Conservation (phyloP, 53 echinoderm and acorn worm genomes). For the Temnopleurus reevesii region DNA sequence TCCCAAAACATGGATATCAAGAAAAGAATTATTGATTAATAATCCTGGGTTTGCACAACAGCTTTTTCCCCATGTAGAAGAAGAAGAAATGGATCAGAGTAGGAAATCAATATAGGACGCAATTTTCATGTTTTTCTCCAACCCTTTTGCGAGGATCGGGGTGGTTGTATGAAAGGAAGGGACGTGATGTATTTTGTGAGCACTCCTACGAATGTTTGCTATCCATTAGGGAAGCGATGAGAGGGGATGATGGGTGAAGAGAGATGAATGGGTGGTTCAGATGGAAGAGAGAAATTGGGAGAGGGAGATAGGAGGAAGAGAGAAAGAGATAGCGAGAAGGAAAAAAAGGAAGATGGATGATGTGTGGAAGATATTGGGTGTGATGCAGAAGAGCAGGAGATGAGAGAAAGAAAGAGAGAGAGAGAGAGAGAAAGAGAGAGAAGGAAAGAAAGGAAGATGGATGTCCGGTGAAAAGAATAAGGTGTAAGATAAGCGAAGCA, state of each 20-base stretch:
- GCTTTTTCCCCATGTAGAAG: background rate
- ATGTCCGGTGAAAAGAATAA: too few relatives aligned
- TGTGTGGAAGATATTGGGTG: too few relatives aligned
- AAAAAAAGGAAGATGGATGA: background rate
- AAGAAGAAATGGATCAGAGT: background rate
- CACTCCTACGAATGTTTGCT: conserved; percentile 15
- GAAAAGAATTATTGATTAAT: background rate
- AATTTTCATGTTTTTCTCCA: too few relatives aligned
- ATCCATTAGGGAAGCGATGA: conserved; percentile 44
- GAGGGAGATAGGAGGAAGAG: background rate
- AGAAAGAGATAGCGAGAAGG: background rate
- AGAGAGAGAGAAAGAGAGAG: too few relatives aligned
- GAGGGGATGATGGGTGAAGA: background rate
- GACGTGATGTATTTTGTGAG: background rate
- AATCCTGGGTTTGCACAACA: background rate
- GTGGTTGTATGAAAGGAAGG: background rate
- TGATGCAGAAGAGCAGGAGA: background rate
- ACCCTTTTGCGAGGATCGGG: too few relatives aligned
- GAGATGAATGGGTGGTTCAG: background rate
- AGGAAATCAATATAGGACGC: background rate
- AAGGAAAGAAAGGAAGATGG: too few relatives aligned
- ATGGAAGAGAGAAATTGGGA: background rate
- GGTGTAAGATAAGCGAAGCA: too few relatives aligned
- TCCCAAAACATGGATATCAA: background rate
- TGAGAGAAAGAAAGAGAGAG: background rate